Percentiles rank a stretch among this genome's conserved stretches.
These are phyloP conservation scores for Micronycteris hirsuta DNA, from an alignment of 2,113 vertebrate genomes.

Conservation along the genomic window DNA sequence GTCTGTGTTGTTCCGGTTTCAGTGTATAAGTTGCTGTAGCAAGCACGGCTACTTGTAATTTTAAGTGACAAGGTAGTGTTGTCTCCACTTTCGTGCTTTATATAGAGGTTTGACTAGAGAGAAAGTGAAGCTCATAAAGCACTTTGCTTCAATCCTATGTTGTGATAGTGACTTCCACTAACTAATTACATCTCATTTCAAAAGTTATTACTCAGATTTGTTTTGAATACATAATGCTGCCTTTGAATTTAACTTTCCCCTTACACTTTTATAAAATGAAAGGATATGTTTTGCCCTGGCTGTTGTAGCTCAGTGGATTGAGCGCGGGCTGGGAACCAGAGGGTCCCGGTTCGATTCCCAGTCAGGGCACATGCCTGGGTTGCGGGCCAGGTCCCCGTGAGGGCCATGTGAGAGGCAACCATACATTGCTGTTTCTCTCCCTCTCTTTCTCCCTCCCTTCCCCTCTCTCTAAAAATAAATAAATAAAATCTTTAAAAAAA, in stretches of 20 bases:
- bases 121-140: slow-evolving; percentile 51
- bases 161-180: slow-evolving; percentile 58
- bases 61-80: background rate
- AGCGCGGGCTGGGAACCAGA: no score
- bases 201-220: slow-evolving; percentile 69
- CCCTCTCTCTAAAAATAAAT: no score
- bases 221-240: slow-evolving; percentile 58
- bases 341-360: no score
- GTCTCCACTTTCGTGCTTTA: background rate
- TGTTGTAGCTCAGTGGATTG: no score
- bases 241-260: slow-evolving; percentile 75
- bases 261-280: slow-evolving; percentile 76
- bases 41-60: background rate
- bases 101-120: slow-evolving; percentile 30
- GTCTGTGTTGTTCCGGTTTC: background rate
- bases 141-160: slow-evolving; percentile 61
- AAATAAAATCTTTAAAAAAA: no score
- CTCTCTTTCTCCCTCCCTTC: no score
- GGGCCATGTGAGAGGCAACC: no score
- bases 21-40: background rate
- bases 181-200: slow-evolving; percentile 67
- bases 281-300: slow-evolving; percentile 47
- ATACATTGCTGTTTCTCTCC: no score
- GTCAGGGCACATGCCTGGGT: no score
- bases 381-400: no score